A percentile compares a stretch with the other conserved stretches of the same genome.
Conservation (phyloP, 1,140 invertebrate genomes). For the Manduca sexta region DNA sequence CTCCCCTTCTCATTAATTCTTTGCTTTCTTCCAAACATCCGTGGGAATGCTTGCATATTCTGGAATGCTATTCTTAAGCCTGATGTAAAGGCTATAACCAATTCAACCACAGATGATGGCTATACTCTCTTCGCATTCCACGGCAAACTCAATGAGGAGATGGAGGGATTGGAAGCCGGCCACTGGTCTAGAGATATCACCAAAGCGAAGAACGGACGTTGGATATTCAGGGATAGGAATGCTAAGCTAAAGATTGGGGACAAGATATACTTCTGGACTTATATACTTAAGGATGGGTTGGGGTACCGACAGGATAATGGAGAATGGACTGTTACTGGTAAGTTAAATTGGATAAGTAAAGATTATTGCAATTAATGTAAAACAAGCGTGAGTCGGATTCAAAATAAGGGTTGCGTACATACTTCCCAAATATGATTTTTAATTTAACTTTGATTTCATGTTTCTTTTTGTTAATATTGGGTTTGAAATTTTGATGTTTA, state of each 20-base stretch:
- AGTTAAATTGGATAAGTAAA: background rate
- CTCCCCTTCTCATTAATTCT: too few relatives aligned
- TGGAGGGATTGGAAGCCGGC: slow-evolving; percentile 80
- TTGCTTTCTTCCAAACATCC: too few relatives aligned
- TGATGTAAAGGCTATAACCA: too few relatives aligned
- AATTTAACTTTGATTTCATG: too few relatives aligned
- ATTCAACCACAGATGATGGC: slow-evolving; percentile 75
- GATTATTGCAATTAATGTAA: background rate
- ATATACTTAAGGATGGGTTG: slow-evolving; percentile 77
- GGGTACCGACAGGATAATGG: slow-evolving; percentile 77
- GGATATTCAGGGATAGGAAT: slow-evolving; percentile 77
- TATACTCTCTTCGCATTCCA: slow-evolving; percentile 82
- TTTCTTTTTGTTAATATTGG: too few relatives aligned
- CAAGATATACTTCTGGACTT: slow-evolving; percentile 82
- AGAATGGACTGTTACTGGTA: slow-evolving; percentile 69
- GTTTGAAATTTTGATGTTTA: too few relatives aligned
- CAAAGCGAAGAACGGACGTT: slow-evolving; percentile 76
- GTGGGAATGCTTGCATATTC: too few relatives aligned
- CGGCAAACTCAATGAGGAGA: slow-evolving; percentile 81
- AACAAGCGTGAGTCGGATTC: too few relatives aligned
- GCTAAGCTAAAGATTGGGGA: slow-evolving; percentile 76
- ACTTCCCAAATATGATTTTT: too few relatives aligned
- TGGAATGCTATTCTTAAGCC: too few relatives aligned
- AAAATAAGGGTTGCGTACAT: too few relatives aligned
- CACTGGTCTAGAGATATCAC: slow-evolving; percentile 78